Evolutionary conservation across 2,888 invertebrate species (phyloP), one percentile per base, ranked within the genome.

Genomic region (Drosophila longiperda): DNA sequence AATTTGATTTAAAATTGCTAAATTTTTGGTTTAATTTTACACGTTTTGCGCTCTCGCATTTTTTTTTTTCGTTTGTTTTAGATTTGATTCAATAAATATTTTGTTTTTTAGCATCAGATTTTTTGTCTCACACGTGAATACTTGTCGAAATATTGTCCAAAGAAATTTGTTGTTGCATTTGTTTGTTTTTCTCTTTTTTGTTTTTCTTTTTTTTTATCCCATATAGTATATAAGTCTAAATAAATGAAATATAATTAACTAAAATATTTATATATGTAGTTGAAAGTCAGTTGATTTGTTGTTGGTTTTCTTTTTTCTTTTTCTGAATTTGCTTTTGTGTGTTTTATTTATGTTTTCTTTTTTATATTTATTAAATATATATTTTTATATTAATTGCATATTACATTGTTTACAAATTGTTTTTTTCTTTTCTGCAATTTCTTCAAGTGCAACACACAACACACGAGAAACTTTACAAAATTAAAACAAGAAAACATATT

Each of bases 141-240:
- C 90, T 90, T 88, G 67, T 82, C 90, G 80, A 90, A 87, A 87
- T 87, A 87, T 90, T 90, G 90, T 88, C 90, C 86, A 87, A 89
- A 83, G 87, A 87, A 90, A 89, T 78, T 82, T 81, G 67, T 76
- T 87, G 69, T 75, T 83, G 67, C 73, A 77, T 70, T 83, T 68
- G 49, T 68, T 74, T 50, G 54, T 72, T 68, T 60, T 57, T 53
- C 23, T 45, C 45, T 8, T 45, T 42, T 53, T 32, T 11, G 11
- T 53, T 53, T 53, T 45, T 55, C 11, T 34, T 8, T 75, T 59
- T 42, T 62, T 69, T 57, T 45, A 42, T 50, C 29, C 48, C 58
- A 68, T 71, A 67, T 67, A 48, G 58, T 73, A 58, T 66, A 74
- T 62, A 66, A 66, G 33, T 57, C 66, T 73, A 62, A 65, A 62